Percentiles rank a stretch among this genome's conserved stretches.
Evolutionary conservation across 1,140 invertebrate species (phyloP).

Genomic region (Amphibalanus amphitrite): DNA sequence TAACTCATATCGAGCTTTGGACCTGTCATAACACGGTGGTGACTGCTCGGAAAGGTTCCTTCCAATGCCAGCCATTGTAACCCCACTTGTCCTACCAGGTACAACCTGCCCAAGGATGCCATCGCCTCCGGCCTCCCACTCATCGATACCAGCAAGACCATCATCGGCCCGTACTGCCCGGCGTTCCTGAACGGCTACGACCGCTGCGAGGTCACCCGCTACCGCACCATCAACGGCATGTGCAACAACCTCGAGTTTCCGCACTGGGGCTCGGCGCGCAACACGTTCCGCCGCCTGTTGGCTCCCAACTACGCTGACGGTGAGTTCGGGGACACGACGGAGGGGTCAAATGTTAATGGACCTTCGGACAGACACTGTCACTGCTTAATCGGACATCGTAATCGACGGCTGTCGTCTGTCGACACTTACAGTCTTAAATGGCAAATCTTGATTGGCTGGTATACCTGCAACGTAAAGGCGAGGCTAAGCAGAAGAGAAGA

Average conservation of each 20-base stretch:
- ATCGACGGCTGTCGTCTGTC: not conserved
- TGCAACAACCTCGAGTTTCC: no score
- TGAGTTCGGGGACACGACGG: slow-evolving; percentile 7
- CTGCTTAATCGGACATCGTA: not conserved
- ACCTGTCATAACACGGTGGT: no score
- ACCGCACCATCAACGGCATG: slow-evolving; percentile 56
- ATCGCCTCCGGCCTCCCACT: slow-evolving; percentile 70
- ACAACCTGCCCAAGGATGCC: slow-evolving; percentile 63
- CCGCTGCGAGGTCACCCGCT: slow-evolving; percentile 41
- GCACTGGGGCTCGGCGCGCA: slow-evolving; percentile 39
- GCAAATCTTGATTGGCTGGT: no score
- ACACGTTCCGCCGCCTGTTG: slow-evolving; percentile 36
- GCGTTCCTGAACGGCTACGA: slow-evolving; percentile 42
- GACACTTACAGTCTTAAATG: no score
- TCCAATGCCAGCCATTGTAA: no score
- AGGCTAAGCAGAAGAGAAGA: no score
- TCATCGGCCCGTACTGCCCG: slow-evolving; percentile 70
- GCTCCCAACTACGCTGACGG: slow-evolving; percentile 46
- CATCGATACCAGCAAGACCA: slow-evolving; percentile 74
- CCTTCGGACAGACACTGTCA: not conserved
- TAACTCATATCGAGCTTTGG: no score
- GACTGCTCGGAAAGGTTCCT: no score
- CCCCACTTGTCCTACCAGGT: no score
- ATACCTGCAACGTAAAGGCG: no score
- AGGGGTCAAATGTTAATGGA: no score